Evolutionary conservation across 64 coral and sea anemone species (phyloP), one percentile per base, ranked within the genome.

Genomic region (Actinia equina): DNA sequence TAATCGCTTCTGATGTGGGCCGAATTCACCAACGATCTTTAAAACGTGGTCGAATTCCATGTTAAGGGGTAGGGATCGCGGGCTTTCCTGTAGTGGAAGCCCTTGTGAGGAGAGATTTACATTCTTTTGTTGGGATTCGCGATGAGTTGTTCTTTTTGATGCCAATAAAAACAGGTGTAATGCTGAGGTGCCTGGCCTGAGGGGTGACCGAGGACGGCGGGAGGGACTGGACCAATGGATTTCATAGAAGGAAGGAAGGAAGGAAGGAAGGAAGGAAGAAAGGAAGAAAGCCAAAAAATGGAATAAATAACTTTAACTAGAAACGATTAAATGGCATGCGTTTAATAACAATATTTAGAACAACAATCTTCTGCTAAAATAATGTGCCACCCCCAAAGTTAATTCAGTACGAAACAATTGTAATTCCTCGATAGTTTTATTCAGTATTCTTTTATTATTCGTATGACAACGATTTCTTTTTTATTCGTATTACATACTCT

Each of bases 11-110:
- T 99, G 97, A 95, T 99, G 93, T 9, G 93, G 93, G 18, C 97
- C 97, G 55, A 99, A 99, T 86, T 99, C 97, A 5, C 97, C 97
- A 46, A 99, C 89, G 43, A 99, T 99, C 87, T 89, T 89, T n/a
- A 99, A 77, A 71, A 99, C 97, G 59, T 99, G 90, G 84, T 99
- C 97, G 82, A 99, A 99, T 78, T 99, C 97, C 97, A 99, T 98
- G 9, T 26, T 52, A 16, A 80, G 77, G 77, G 16, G 77, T 37
- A 44, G 23, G 11, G 26, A 42, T 30, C 18, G 13, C 8, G 25
- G 74, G 67, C 16, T 11, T 44, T 74, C 69, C 69, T 69, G 69
- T 9, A 74, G 69, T 74, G 69, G 69, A 30, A 81, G 44, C 42
- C 18, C 49, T 7, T 81, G 14, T 51, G 42, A 49, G 6, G 78